These are phyloP conservation scores for Setipinna tenuifilis DNA, from an alignment of 2,797 vertebrate species.

Conservation along the genomic window DNA sequence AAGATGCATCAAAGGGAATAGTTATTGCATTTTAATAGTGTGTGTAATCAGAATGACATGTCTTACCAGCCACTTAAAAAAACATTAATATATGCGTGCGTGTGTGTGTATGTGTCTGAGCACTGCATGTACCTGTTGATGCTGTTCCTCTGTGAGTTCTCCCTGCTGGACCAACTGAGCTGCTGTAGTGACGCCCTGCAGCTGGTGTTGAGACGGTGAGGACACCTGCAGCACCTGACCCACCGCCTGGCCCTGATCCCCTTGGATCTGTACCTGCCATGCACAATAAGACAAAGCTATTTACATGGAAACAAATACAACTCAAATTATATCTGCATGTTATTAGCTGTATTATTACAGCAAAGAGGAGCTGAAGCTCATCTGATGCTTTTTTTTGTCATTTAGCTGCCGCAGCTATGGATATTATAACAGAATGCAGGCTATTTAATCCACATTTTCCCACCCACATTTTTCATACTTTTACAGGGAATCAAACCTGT, in stretches of 20 bases:
- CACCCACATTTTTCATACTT: too few species aligned
- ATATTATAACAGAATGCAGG: too few species aligned
- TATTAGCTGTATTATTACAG: neutral
- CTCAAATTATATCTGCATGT: neutral
- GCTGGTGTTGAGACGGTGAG: conserved; percentile 86
- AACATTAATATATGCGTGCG: too few species aligned
- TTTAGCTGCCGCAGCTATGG: too few species aligned
- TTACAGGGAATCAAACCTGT: too few species aligned
- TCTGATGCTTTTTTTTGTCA: neutral
- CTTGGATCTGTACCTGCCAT: conserved; percentile 89
- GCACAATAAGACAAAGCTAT: neutral
- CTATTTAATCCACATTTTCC: too few species aligned
- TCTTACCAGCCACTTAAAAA: too few species aligned
- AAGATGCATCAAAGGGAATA: too few species aligned
- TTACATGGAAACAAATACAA: neutral
- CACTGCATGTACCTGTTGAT: conserved; percentile 82
- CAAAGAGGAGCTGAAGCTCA: neutral
- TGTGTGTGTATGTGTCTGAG: neutral
- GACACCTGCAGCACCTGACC: conserved; percentile 91
- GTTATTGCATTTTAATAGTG: too few species aligned
- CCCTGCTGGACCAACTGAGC: conserved; percentile 90
- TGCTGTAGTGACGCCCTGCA: conserved; percentile 83
- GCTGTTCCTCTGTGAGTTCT: conserved; percentile 95
- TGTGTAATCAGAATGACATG: too few species aligned
- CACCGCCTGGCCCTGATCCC: conserved; percentile 84